Base-by-base conservation (phyloP, 2,797 vertebrate genomes). In the Microctenopoma stevenorrisi region DNA sequence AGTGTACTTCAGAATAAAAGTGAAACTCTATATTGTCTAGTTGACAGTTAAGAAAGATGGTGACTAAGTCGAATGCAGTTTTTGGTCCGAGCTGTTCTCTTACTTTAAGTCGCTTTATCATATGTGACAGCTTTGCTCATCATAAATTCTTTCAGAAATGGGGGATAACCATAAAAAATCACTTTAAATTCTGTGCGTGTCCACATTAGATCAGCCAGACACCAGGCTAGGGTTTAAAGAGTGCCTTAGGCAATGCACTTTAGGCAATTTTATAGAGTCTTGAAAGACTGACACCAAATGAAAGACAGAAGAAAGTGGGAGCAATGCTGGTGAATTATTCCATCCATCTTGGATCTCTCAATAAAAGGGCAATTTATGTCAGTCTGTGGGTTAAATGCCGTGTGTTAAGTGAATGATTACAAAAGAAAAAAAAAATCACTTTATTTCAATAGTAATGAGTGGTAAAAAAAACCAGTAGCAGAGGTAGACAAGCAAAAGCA, bases 331-430 rank as follows among this genome's bases (percentile, higher is more conserved):
- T 56, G 79, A 88, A 82, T 74, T 30, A 84, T 81, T 79, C 69
- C 78, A 85, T 88, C 85, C 61, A 81, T 83, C 79, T 76, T 58
- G 58, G 50, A 77, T 85, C 73, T 81, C 71, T 72, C 75, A 67
- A 88, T 83, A 74, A 82, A 22, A 42, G 51, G 33, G 64, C 46
- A 78, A 84, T 84, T 86, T 82, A 73, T 68, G 71, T 71, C 40
- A 80, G 76, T 59, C 64, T 49, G 53, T 74, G 64, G 44, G 61
- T 69, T 63, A 48, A 42, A 55, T 25, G 68, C 72, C 2, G 16
- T 63, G 47, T 63, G 64, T 46, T 76, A 79, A 70, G 40, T 65
- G 51, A 64, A 57, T 64, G 54, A 71, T 52, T 43, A 70, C 44
- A 37, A 64, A 71, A 72, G 60, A 78, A 76, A 74, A 80, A 80